These are phyloP conservation scores for Andricus curvator DNA, from an alignment of 2,888 invertebrate genomes.

Conservation along the genomic window DNA sequence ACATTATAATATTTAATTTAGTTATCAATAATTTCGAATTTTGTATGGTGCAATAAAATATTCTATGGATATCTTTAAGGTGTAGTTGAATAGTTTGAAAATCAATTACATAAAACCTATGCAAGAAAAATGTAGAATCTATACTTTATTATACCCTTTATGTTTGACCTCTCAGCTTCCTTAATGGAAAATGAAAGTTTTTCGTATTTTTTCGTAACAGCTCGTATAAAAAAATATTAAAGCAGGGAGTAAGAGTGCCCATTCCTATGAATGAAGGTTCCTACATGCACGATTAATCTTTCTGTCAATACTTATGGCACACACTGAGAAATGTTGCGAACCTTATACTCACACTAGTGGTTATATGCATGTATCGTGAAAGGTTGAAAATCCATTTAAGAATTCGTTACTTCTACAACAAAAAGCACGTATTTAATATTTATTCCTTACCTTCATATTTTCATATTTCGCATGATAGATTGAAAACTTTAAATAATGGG, in stretches of 20 bases:
- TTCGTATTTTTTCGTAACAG: neutral
- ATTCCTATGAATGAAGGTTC: neutral
- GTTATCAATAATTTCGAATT: too few relatives aligned
- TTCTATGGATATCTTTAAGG: too few relatives aligned
- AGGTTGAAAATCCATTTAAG: neutral
- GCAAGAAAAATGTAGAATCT: neutral
- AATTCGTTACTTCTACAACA: neutral
- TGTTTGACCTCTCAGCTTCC: too few relatives aligned
- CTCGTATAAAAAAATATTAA: neutral
- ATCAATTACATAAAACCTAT: neutral
- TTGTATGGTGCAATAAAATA: too few relatives aligned
- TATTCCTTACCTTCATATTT: neutral
- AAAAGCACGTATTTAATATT: neutral
- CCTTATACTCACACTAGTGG: neutral
- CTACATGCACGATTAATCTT: neutral
- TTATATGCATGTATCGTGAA: neutral
- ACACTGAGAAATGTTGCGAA: conserved; percentile 1
- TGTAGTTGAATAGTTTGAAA: neutral
- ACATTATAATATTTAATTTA: too few relatives aligned
- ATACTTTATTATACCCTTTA: neutral
- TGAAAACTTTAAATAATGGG: neutral
- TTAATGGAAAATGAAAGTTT: neutral
- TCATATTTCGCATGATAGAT: neutral
- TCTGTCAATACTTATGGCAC: conserved; percentile 29
- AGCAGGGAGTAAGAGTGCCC: neutral